Evolutionary conservation across 2,888 invertebrate genomes (phyloP).

Genomic region (Drosophila aldrichi): DNA sequence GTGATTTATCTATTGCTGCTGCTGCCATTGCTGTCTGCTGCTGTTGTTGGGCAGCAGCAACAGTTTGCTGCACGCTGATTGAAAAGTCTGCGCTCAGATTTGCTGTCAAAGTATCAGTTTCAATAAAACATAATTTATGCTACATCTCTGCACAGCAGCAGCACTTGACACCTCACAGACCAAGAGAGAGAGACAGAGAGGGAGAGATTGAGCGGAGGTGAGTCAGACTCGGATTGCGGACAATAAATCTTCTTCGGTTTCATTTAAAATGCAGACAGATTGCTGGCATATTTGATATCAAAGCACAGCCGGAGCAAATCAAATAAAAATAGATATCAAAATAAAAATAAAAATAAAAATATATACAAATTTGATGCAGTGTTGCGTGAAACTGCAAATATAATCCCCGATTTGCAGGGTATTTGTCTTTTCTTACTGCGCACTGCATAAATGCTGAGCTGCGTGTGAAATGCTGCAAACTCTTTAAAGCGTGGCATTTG

Average conservation of each 20-base stretch:
- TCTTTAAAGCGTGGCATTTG: neutral
- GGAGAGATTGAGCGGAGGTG: neutral
- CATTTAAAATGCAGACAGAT: conserved; percentile 78
- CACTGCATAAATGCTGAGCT: conserved; percentile 2
- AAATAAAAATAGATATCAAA: neutral
- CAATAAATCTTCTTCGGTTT: conserved; percentile 79
- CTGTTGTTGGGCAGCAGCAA: conserved; percentile 47
- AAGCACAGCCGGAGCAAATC: conserved; percentile 18
- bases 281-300: conserved; percentile 75
- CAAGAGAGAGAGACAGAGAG: neutral
- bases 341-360: conserved; percentile 2
- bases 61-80: conserved; percentile 67
- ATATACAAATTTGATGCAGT: conserved; percentile 11
- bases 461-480: neutral
- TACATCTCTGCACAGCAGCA: conserved; percentile 51
- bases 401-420: conserved; percentile 14
- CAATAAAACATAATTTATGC: conserved; percentile 78
- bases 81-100: conserved; percentile 63
- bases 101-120: conserved; percentile 69
- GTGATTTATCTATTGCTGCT: conserved; percentile 69
- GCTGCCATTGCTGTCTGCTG: conserved; percentile 1
- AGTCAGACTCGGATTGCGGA: neutral
- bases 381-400: conserved; percentile 3
- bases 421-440: conserved; percentile 1
- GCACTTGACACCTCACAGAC: conserved; percentile 71